These are phyloP conservation scores for Salticus scenicus DNA, from an alignment of 2,888 invertebrate species.

Conservation along the genomic window DNA sequence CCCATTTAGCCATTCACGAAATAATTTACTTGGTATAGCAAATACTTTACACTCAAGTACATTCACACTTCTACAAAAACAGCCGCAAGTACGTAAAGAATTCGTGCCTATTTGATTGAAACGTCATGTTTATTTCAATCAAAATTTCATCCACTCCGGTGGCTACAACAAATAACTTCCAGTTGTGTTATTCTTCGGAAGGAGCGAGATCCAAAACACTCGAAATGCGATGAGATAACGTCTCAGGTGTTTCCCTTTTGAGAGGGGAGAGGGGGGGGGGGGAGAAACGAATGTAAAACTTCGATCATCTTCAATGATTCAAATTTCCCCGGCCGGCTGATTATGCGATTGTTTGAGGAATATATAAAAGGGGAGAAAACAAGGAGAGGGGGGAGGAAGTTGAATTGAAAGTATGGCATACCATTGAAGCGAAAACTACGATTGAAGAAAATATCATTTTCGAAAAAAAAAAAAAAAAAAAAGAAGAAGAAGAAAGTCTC, in stretches of 20 bases:
- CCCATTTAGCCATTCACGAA: no score
- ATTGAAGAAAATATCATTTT: neutral
- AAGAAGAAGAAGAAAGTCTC: neutral
- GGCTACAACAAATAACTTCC: neutral
- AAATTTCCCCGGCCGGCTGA: neutral
- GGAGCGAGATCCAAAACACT: neutral
- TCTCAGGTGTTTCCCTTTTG: slow-evolving; percentile 10
- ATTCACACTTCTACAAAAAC: no score
- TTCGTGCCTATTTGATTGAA: no score
- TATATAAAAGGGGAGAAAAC: neutral
- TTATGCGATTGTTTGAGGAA: slow-evolving; percentile 15
- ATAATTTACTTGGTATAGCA: no score
- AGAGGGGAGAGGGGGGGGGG: neutral
- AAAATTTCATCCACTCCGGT: neutral
- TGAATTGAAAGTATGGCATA: no score
- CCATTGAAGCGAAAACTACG: no score
- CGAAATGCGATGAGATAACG: neutral
- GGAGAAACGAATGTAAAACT: neutral
- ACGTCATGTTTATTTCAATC: slow-evolving; percentile 8
- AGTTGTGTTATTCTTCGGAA: neutral
- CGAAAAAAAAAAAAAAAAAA: neutral
- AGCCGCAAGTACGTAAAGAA: no score
- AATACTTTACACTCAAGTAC: no score
- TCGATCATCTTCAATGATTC: slow-evolving; percentile 13
- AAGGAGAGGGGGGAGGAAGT: neutral